Evolutionary conservation across 1,140 invertebrate species (phyloP).

Genomic region (Drosophila nannoptera): DNA sequence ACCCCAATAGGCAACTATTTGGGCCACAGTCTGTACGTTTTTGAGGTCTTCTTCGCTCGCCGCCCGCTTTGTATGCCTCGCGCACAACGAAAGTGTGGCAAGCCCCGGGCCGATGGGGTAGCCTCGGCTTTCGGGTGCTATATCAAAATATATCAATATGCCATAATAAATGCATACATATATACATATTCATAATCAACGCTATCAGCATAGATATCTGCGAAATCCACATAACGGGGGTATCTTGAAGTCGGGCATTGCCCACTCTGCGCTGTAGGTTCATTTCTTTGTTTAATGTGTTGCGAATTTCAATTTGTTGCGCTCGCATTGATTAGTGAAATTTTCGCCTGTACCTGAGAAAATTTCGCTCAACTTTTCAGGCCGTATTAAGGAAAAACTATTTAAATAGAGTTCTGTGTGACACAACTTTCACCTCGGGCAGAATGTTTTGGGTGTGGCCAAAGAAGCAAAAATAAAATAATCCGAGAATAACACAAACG

Average conservation of each 20-base stretch:
- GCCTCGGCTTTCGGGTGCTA: neutral
- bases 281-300: conserved; percentile 27
- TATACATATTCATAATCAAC: too few relatives aligned
- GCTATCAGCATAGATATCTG: too few relatives aligned
- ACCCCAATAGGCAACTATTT: conserved; percentile 20
- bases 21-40: conserved; percentile 29
- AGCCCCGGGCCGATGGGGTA: neutral
- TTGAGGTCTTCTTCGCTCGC: conserved; percentile 25
- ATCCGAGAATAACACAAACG: conserved; percentile 26
- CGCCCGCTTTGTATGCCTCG: neutral
- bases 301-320: conserved; percentile 38
- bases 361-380: conserved; percentile 30
- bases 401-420: conserved; percentile 38
- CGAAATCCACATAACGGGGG: neutral
- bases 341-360: conserved; percentile 27
- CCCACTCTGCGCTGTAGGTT: neutral
- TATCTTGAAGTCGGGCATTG: neutral
- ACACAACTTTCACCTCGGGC: conserved; percentile 35
- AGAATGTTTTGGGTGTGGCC: conserved; percentile 22
- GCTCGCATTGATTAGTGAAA: conserved; percentile 36
- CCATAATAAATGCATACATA: too few relatives aligned
- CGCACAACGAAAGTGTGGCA: neutral
- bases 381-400: conserved; percentile 20
- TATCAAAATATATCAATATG: too few relatives aligned
- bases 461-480: too few relatives aligned